phyloP scores from a whole-genome alignment of 2,888 invertebrate species.

The Brenthis hecate region DNA sequence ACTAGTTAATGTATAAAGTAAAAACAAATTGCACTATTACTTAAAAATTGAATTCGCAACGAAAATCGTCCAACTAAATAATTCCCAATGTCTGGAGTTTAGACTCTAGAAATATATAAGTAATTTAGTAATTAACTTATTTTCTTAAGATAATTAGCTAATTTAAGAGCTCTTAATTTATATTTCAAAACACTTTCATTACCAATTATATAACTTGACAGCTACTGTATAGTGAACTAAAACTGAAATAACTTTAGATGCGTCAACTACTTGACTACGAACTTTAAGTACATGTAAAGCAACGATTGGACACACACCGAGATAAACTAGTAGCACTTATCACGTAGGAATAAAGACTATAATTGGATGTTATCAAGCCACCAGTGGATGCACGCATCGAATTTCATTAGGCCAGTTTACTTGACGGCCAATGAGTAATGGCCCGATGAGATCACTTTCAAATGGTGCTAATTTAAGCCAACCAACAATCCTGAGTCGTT shows the following conservation, averaged over 20 bases:
- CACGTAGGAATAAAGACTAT: constrained; percentile 12
- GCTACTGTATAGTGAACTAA: constrained; percentile 11
- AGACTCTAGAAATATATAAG: too few species aligned
- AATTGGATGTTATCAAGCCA: background rate
- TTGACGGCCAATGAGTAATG: constrained; percentile 71
- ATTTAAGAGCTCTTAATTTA: constrained; percentile 3
- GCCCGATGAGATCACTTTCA: constrained; percentile 73
- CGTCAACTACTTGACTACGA: constrained; percentile 27
- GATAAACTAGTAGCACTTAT: constrained; percentile 18
- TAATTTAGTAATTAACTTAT: too few species aligned
- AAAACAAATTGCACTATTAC: too few species aligned
- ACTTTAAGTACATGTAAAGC: constrained; percentile 27
- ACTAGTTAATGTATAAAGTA: too few species aligned
- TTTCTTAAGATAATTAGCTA: too few species aligned
- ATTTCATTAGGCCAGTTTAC: constrained; percentile 46
- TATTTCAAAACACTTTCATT: constrained; percentile 17
- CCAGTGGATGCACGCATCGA: constrained; percentile 39
- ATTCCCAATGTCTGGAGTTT: too few species aligned
- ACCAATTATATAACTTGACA: constrained; percentile 20
- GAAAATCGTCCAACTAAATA: too few species aligned
- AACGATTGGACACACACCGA: constrained; percentile 25
- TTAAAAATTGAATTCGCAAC: too few species aligned
- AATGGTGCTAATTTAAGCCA: constrained; percentile 67
- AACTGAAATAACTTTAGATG: constrained; percentile 19
- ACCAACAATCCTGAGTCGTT: constrained; percentile 58